Evolutionary conservation across 2,797 vertebrate genomes (phyloP).

Genomic region (Rhinella marina): DNA sequence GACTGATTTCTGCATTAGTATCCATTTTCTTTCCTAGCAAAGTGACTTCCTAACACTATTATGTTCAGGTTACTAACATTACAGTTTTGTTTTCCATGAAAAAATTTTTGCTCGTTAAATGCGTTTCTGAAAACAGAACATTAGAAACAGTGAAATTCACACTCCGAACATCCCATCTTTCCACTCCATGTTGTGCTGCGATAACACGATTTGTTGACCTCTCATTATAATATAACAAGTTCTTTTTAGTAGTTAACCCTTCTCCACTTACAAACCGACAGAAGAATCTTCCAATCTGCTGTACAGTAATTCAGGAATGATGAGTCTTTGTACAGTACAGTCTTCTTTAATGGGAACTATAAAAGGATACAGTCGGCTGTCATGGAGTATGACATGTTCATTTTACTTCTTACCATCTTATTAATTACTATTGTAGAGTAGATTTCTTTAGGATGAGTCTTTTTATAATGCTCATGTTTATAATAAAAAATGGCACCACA

Average conservation of each 20-base stretch:
- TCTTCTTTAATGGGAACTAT: background rate
- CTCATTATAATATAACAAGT: background rate
- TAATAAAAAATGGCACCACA: background rate
- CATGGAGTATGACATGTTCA: background rate
- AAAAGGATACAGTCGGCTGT: background rate
- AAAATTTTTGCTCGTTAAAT: background rate
- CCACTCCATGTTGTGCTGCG: background rate
- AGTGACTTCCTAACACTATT: background rate
- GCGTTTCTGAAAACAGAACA: background rate
- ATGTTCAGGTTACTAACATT: background rate
- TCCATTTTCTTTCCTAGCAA: background rate
- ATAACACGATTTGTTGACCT: background rate
- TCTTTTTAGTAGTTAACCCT: background rate
- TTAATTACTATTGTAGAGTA: background rate
- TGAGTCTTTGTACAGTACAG: background rate
- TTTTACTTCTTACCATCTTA: background rate
- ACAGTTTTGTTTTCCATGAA: background rate
- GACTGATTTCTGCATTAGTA: background rate
- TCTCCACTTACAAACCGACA: background rate
- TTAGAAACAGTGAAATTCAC: background rate
- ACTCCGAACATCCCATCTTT: background rate
- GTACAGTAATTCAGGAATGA: background rate
- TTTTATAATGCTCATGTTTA: background rate
- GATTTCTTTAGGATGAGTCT: background rate
- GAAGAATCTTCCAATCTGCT: background rate